Conservation (phyloP, 2,113 vertebrate species). For the Ibidorhyncha struthersii region DNA sequence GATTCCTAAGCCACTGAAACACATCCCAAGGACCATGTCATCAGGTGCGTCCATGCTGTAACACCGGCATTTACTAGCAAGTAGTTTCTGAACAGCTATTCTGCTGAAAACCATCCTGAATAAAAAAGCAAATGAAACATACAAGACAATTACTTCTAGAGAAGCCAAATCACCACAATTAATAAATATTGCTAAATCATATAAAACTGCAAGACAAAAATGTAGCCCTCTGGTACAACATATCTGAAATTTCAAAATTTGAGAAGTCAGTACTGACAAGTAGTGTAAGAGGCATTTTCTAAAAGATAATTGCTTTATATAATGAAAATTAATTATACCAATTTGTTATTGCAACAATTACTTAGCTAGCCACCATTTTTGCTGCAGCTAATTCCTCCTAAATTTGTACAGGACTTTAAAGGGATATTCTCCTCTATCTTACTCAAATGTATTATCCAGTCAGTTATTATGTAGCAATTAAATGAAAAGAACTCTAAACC, state of each 20-base stretch:
- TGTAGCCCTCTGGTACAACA: not conserved
- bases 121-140: not conserved
- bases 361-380: not conserved
- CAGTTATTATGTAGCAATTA: not conserved
- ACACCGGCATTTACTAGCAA: conserved; percentile 89
- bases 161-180: not conserved
- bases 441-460: not conserved
- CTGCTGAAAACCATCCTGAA: conserved; percentile 95
- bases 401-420: not conserved
- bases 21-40: conserved; percentile 99
- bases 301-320: not conserved
- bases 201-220: not conserved
- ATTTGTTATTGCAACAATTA: not conserved
- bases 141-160: not conserved
- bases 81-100: conserved; percentile 82
- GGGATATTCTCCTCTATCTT: not conserved
- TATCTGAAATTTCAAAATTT: not conserved
- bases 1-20: conserved; percentile 90
- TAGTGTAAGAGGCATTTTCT: not conserved
- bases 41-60: conserved; percentile 93
- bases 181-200: not conserved
- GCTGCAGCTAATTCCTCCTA: not conserved
- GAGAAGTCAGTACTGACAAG: not conserved
- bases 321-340: not conserved
- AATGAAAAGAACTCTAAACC: not conserved